Evolutionary conservation across 2,888 invertebrate genomes (phyloP).

Genomic region (Melinaea marsaeus): DNA sequence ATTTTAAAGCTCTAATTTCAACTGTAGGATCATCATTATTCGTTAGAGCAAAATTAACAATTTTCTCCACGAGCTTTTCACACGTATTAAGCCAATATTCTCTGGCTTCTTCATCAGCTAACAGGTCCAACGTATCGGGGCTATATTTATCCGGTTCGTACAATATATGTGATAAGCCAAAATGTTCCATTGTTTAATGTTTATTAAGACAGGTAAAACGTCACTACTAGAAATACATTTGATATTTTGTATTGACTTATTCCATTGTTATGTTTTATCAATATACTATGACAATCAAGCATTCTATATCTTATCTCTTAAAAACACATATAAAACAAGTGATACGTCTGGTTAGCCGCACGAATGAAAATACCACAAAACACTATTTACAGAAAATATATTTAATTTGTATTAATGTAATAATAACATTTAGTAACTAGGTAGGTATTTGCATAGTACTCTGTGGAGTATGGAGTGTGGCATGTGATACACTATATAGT

Average conservation of each 20-base stretch:
- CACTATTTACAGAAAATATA: not conserved
- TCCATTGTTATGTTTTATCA: conserved; percentile 62
- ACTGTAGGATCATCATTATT: conserved; percentile 87
- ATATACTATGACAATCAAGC: conserved; percentile 50
- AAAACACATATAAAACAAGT: conserved; percentile 17
- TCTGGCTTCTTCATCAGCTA: conserved; percentile 89
- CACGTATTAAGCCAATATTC: conserved; percentile 96
- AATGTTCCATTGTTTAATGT: conserved; percentile 63
- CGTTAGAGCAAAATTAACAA: conserved; percentile 87
- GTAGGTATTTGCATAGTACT: no score
- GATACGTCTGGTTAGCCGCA: conserved; percentile 23
- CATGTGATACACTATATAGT: no score
- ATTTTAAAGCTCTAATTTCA: conserved; percentile 86
- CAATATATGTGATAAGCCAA: conserved; percentile 78
- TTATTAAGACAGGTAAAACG: conserved; percentile 24
- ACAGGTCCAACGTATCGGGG: conserved; percentile 95
- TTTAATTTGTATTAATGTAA: not conserved
- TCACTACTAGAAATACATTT: conserved; percentile 25
- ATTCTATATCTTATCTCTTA: conserved; percentile 53
- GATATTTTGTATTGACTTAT: conserved; percentile 49
- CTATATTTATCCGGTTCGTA: conserved; percentile 87
- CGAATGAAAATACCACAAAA: conserved; percentile 19
- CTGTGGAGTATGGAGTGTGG: no score
- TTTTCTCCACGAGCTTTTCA: conserved; percentile 90
- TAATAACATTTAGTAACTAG: no score